phyloP scores from a whole-genome alignment of 2,113 vertebrate species.

The Sinocyclocheilus rhinocerous region DNA sequence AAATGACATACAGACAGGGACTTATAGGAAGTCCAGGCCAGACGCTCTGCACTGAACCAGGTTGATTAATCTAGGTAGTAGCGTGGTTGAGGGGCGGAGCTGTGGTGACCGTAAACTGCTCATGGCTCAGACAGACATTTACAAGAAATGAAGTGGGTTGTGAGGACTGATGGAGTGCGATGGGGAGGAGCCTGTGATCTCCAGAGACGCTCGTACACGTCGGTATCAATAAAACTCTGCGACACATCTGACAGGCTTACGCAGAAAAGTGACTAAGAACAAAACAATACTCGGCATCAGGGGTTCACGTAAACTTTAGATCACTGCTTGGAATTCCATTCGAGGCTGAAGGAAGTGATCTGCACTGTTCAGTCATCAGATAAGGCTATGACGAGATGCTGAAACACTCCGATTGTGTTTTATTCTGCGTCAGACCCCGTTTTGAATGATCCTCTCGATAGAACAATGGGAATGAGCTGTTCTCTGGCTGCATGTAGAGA shows the following conservation, averaged over 20 bases:
- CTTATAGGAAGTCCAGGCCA: constrained; percentile 8
- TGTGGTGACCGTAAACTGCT: constrained; percentile 75
- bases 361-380: neutral
- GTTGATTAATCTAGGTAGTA: constrained; percentile 68
- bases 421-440: neutral
- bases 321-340: constrained; percentile 16
- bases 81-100: constrained; percentile 65
- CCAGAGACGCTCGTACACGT: constrained; percentile 28
- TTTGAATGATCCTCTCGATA: neutral
- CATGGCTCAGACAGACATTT: constrained; percentile 75
- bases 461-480: neutral
- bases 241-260: constrained; percentile 56
- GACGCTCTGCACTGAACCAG: constrained; percentile 39
- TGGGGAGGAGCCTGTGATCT: constrained; percentile 44
- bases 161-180: constrained; percentile 58
- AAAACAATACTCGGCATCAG: constrained; percentile 18
- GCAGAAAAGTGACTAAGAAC: constrained; percentile 56
- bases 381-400: neutral
- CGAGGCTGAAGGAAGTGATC: constrained; percentile 44
- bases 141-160: constrained; percentile 80
- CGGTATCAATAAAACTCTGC: constrained; percentile 46
- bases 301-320: constrained; percentile 48
- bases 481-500: neutral
- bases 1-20: constrained; percentile 50
- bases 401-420: neutral